Conservation (phyloP, 2,113 vertebrate genomes). For the Ageneiosus marmoratus region DNA sequence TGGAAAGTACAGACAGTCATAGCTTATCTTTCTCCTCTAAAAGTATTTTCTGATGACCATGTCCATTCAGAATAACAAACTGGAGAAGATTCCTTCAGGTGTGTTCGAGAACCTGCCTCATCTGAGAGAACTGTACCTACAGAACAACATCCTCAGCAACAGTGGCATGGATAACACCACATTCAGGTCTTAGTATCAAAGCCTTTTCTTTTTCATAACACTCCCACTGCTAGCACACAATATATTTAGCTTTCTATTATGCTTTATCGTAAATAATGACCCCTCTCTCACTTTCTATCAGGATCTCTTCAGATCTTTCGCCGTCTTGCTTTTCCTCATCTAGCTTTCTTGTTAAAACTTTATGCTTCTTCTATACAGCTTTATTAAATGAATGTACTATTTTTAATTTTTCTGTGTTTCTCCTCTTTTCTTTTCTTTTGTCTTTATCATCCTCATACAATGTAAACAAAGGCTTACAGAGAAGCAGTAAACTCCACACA, state of each 20-base stretch:
- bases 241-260: background rate
- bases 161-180: conserved; percentile 92
- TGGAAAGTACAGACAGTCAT: background rate
- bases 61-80: conserved; percentile 84
- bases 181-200: conserved; percentile 80
- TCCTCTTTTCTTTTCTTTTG: background rate
- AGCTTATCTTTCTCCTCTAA: background rate
- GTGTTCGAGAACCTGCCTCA: conserved; percentile 83
- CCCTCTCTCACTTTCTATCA: background rate
- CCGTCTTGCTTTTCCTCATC: background rate
- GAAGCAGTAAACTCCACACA: background rate
- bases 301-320: background rate
- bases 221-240: background rate
- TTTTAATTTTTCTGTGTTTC: too few species aligned
- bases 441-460: background rate
- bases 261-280: background rate
- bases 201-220: too few species aligned
- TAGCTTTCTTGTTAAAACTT: background rate
- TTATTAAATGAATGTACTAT: background rate
- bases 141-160: conserved; percentile 91
- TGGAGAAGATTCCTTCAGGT: conserved; percentile 90
- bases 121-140: conserved; percentile 91
- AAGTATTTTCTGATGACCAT: conserved; percentile 13
- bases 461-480: background rate
- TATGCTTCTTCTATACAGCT: background rate